These are phyloP conservation scores for Anoplophora glabripennis DNA, from an alignment of 1,140 invertebrate species.

Conservation along the genomic window DNA sequence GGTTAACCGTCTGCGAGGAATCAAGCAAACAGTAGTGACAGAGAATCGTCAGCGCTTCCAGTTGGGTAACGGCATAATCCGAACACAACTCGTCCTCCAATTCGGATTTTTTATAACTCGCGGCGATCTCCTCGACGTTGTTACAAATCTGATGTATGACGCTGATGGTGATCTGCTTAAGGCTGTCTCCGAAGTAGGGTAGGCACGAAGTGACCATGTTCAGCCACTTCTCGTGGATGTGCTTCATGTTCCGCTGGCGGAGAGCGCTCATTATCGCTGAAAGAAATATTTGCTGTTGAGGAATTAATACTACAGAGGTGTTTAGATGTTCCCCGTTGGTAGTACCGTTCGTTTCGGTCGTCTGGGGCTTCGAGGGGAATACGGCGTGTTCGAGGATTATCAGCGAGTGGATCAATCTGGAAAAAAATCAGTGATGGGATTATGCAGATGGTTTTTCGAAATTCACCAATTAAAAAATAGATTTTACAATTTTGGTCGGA, in stretches of 20 bases:
- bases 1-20: constrained; percentile 61
- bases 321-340: constrained; percentile 54
- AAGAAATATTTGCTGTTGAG: constrained; percentile 84
- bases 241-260: constrained; percentile 60
- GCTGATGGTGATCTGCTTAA: constrained; percentile 73
- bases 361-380: constrained; percentile 32
- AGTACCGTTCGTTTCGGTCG: constrained; percentile 24
- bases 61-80: constrained; percentile 76
- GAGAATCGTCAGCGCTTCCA: constrained; percentile 80
- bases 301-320: constrained; percentile 63
- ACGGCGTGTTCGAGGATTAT: constrained; percentile 78
- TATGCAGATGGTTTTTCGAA: too few species aligned
- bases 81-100: constrained; percentile 50
- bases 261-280: constrained; percentile 78
- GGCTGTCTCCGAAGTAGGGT: constrained; percentile 68
- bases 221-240: constrained; percentile 78
- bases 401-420: constrained; percentile 65
- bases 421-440: constrained; percentile 28
- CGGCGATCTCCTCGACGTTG: constrained; percentile 68
- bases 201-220: constrained; percentile 75
- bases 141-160: constrained; percentile 80
- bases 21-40: constrained; percentile 85
- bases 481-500: too few species aligned
- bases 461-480: too few species aligned
- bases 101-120: constrained; percentile 40